These are phyloP conservation scores for Drosophila limbata DNA, from an alignment of 2,888 invertebrate genomes.

Conservation along the genomic window DNA sequence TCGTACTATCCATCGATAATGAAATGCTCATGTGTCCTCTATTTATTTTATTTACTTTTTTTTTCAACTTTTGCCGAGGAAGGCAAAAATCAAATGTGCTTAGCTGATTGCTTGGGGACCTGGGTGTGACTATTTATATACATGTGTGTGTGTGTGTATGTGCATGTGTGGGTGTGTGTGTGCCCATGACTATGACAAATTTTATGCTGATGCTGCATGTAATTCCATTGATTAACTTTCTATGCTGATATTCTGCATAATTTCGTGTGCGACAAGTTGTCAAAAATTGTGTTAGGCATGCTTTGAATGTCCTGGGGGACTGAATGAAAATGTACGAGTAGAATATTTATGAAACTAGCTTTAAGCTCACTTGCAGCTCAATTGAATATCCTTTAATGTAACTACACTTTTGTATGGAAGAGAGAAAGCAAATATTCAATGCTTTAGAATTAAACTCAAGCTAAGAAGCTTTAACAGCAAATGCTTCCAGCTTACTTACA, in stretches of 20 bases:
- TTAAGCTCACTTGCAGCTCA: constrained; percentile 3
- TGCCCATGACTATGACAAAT: constrained; percentile 51
- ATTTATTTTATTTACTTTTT: constrained; percentile 32
- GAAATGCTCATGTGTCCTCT: constrained; percentile 55
- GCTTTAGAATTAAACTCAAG: no score
- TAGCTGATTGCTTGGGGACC: constrained; percentile 79
- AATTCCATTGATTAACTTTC: constrained; percentile 81
- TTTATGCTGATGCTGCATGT: constrained; percentile 70
- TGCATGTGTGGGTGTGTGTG: constrained; percentile 15
- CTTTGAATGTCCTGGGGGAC: constrained; percentile 28
- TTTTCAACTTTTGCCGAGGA: constrained; percentile 49
- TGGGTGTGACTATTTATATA: constrained; percentile 17
- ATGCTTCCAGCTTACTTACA: no score
- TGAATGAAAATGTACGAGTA: not conserved
- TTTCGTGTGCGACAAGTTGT: constrained; percentile 73
- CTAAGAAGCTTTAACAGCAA: no score
- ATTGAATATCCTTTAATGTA: not conserved
- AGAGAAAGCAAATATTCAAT: not conserved
- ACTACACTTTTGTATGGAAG: not conserved
- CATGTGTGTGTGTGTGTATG: constrained; percentile 6
- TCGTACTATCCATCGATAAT: constrained; percentile 61
- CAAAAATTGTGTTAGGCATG: constrained; percentile 74
- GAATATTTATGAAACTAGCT: not conserved
- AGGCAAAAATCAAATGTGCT: constrained; percentile 77
- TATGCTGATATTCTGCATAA: constrained; percentile 73